Evolutionary conservation across 1,140 invertebrate genomes (phyloP), one percentile per base, ranked within the genome.

Genomic region (Tetragnatha versicolor): DNA sequence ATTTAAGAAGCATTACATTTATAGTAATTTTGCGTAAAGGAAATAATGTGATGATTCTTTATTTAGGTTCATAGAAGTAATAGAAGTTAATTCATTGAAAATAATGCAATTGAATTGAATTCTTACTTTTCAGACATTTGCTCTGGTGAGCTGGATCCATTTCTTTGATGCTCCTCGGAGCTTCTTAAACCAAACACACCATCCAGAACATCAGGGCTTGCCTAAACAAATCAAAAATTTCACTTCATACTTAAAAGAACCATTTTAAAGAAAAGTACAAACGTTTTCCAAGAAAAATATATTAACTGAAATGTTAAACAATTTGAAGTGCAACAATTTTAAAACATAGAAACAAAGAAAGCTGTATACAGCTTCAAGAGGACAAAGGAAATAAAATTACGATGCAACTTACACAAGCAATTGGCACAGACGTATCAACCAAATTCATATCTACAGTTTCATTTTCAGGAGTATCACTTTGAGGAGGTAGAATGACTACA

Each of bases 401-500:
- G 1, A 20, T 27, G 3, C 14, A 47, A 80, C 69, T 75, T 60
- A 77, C 73, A 47, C 47, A 55, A 10, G 61, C 29, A 47, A 68
- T 70, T 65, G 79, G 73, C 42, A 69, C 61, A 45, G 79, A 66
- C 7, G 76, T 81, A 61, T 81, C 80, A 33, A 81, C 69, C 31
- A 81, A 42, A 70, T 69, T 76, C 83, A 47, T 83, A 80, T 78
- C 82, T 35, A 78, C 84, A 47, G 73, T 83, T 81, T 84, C 85
- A 83, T 69, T 83, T 73, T 84, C 88, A 35, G 89, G 88, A 81
- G 93, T 92, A 1, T 89, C 88, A 22, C 93, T 90, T 58, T 92
- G 91, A 70, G 88, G 88, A 5, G 93, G 93, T 45, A 98, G 90
- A 53, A 95, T 91, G 9, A 97, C 96, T 53, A 97, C 94, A 10